phyloP scores from a whole-genome alignment of 2,113 vertebrate species.

The Equus przewalskii region DNA sequence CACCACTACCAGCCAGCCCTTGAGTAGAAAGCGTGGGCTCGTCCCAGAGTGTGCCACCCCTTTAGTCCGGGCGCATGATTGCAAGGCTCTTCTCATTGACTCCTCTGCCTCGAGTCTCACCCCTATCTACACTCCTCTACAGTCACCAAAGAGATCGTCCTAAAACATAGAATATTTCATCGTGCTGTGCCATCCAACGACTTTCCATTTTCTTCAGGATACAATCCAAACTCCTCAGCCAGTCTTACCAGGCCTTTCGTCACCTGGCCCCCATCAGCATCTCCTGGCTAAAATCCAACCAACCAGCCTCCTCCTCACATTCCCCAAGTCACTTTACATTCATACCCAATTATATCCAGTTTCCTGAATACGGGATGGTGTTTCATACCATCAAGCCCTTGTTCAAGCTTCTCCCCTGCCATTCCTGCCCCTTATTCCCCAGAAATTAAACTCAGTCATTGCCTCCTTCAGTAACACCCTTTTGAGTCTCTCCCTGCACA shows the following conservation, averaged over 20 bases:
- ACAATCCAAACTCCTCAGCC: background rate
- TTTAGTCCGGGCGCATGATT: background rate
- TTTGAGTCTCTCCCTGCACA: background rate
- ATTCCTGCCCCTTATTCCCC: background rate
- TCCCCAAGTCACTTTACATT: background rate
- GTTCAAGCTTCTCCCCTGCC: background rate
- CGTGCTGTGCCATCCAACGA: background rate
- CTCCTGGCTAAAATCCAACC: background rate
- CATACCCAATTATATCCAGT: background rate
- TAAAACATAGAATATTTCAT: background rate
- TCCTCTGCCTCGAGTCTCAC: background rate
- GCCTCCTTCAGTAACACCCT: background rate
- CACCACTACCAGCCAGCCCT: background rate
- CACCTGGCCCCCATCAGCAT: too few species aligned
- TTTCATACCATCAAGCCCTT: background rate
- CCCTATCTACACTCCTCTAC: too few species aligned
- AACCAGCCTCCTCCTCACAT: background rate
- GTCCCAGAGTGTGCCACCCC: background rate
- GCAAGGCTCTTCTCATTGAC: background rate
- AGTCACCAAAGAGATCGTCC: background rate
- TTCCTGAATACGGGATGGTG: background rate
- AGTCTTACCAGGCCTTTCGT: background rate
- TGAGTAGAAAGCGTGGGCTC: background rate
- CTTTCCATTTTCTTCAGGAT: background rate
- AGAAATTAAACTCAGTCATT: background rate